Evolutionary conservation across 64 coral and sea anemone species (phyloP), one percentile per base, ranked within the genome.

Genomic region (Montipora capricornis): DNA sequence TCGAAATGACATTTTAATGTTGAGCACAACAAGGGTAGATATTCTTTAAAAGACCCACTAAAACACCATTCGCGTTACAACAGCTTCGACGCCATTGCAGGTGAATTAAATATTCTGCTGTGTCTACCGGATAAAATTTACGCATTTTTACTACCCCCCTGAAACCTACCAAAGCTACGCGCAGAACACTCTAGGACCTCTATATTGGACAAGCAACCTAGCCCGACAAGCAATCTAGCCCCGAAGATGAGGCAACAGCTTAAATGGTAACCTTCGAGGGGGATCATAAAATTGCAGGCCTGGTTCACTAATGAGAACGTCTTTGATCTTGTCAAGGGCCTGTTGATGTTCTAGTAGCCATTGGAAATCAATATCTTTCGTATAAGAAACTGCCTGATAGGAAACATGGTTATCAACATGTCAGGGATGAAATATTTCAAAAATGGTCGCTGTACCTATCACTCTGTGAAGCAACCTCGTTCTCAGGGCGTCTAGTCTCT

Each of bases 371-470:
- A 37, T 29, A 77, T 60, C 17, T 81, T 89, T 44, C 89, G 73
- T 73, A 37, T 37, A 37, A 37, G 37, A 37, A 94, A 53, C 15
- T 60, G 44, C 76, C 93, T 45, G 11, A 94, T 49, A 47, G 87
- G 61, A 58, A 77, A 67, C 20, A 78, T 82, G 15, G 89, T 75
- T 44, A 29, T 50, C 3, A 76, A 89, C n/a, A 81, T 61, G 17
- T 88, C 88, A 9, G 84, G 92, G n/a, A 94, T 89, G 59, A 85
- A 89, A 53, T 94, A 37, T 78, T 88, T 78, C 9, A 61, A 94
- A 84, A 79, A 60, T 69, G 44, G 87, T 78, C 44, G 80, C 91
- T 73, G 87, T 93, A 46, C 61, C 75, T 5, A 93, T 71, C 24
- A 94, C 37, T 37, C 37, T 37, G 37, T 37, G 37, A 37, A 37